Evolutionary conservation across 2,113 vertebrate genomes (phyloP).

Genomic region (Lampris incognitus): DNA sequence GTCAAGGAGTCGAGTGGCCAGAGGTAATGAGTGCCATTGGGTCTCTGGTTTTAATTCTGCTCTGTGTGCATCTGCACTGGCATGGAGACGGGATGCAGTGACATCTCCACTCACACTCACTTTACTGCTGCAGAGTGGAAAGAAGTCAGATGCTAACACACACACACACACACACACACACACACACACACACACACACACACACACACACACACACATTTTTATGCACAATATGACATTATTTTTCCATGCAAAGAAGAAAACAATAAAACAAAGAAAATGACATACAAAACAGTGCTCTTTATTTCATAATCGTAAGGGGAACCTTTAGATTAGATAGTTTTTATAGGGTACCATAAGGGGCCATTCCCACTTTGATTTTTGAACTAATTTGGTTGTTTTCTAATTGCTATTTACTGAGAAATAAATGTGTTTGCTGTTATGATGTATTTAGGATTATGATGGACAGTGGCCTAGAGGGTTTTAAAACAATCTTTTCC

Average conservation of each 20-base stretch:
- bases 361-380: too few species aligned
- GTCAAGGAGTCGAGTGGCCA: slow-evolving; percentile 11
- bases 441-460: too few species aligned
- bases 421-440: too few species aligned
- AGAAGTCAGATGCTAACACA: background rate
- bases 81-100: too few species aligned
- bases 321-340: background rate
- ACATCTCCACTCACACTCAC: background rate
- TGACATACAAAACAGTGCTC: background rate
- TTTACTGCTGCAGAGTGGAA: background rate
- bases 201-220: slow-evolving; percentile 4
- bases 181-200: background rate
- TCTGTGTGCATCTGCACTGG: too few species aligned
- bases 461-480: too few species aligned
- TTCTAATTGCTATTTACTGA: too few species aligned
- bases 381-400: too few species aligned
- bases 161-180: background rate
- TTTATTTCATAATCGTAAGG: background rate
- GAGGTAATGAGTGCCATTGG: slow-evolving; percentile 22
- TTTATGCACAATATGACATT: background rate
- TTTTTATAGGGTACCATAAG: too few species aligned
- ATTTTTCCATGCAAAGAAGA: background rate
- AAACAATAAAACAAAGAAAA: background rate
- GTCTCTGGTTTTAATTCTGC: slow-evolving; percentile 1
- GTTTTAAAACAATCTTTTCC: too few species aligned